Evolutionary conservation across 2,888 invertebrate genomes (phyloP).

Genomic region (Tupiocoris notatus): DNA sequence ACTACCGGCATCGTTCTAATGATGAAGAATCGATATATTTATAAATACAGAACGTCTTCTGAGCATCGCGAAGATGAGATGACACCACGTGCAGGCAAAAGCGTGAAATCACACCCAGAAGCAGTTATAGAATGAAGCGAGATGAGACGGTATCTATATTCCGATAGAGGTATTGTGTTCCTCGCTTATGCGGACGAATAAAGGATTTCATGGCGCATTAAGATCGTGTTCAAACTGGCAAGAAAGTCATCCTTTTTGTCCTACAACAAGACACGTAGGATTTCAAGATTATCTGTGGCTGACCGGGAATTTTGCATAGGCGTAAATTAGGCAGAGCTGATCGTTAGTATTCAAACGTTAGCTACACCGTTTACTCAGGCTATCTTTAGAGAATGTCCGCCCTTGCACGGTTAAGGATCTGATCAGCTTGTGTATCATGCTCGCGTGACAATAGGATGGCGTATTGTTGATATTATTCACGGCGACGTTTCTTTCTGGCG

Average conservation of each 20-base stretch:
- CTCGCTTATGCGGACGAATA: background rate
- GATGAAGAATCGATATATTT: no score
- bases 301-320: background rate
- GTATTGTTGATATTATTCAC: background rate
- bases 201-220: background rate
- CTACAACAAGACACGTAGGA: background rate
- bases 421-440: no score
- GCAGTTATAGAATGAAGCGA: no score
- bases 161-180: no score
- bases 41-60: no score
- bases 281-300: background rate
- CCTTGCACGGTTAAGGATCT: background rate
- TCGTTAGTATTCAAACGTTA: background rate
- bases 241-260: background rate
- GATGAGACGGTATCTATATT: no score
- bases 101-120: no score
- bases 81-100: no score
- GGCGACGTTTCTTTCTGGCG: background rate
- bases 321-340: background rate
- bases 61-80: no score
- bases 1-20: no score
- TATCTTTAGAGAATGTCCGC: background rate
- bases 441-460: no score
- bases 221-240: background rate
- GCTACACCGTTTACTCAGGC: background rate